These are phyloP conservation scores for Huso huso DNA, from an alignment of 2,797 vertebrate species.

Conservation along the genomic window DNA sequence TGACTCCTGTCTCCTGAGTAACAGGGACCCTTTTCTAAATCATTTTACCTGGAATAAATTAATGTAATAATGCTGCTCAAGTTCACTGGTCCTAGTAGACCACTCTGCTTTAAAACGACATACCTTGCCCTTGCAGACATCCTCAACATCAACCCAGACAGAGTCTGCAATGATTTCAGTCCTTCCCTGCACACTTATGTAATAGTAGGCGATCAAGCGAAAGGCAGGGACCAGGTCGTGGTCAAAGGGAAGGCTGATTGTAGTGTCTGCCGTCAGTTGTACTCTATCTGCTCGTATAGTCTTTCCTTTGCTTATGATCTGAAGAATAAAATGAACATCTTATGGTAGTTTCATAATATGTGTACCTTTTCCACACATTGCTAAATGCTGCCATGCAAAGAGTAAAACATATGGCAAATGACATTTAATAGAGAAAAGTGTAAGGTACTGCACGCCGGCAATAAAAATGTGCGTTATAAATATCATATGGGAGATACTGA, in stretches of 20 bases:
- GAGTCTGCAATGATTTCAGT: constrained; percentile 45
- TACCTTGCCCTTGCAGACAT: constrained; percentile 55
- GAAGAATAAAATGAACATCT: constrained; percentile 11
- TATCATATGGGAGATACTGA: too few relatives aligned
- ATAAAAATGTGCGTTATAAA: too few relatives aligned
- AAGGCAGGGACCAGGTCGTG: constrained; percentile 48
- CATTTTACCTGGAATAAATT: not conserved
- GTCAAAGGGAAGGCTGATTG: constrained; percentile 33
- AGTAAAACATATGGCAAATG: not conserved
- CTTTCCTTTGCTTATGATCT: constrained; percentile 49
- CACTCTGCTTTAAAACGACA: not conserved
- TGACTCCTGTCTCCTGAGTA: not conserved
- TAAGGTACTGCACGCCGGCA: not conserved
- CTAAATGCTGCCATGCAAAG: not conserved
- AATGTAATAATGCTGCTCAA: too few relatives aligned
- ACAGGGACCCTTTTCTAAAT: not conserved
- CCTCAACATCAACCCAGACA: constrained; percentile 46
- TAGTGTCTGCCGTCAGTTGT: constrained; percentile 29
- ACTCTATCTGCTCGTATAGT: constrained; percentile 32
- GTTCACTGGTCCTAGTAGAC: too few relatives aligned
- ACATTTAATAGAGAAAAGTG: not conserved
- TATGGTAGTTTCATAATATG: too few relatives aligned
- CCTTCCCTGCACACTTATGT: accelerated
- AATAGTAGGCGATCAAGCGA: constrained; percentile 53
- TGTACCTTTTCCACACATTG: too few relatives aligned